Base-by-base conservation (phyloP, 2,888 invertebrate species). In the Diabrotica balteata region DNA sequence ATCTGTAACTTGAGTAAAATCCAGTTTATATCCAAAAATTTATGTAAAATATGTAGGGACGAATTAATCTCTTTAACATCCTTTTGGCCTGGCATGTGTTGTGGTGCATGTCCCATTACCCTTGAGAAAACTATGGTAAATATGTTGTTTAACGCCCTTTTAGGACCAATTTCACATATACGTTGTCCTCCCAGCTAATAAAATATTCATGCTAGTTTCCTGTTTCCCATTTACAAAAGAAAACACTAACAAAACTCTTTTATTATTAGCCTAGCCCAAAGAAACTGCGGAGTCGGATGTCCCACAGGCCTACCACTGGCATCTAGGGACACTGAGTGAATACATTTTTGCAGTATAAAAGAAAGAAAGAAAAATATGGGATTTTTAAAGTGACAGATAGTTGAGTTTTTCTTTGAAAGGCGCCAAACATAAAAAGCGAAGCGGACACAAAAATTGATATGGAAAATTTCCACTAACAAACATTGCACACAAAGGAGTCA, bases 381-480 rank as follows among this genome's bases (percentile, higher is more conserved):
- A 6, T 47, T 47, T 47, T 47, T 47, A 10, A 52, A 52, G 52
- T 52, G 52, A 52, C 2, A 52, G 52, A 52, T 52, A 52, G 52
- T 52, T 52, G 32, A 52, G 22, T 52, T 52, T 52, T 22, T 52
- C 22, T 32, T 17, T 22, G 22, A 50, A 22, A 52, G 22, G 32
- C 32, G 7, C 52, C 52, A 22, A 52, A 52, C 47, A 47, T 47
- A 47, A 47, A 47, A 47, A 47, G 47, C 10, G 10, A 47, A 9
- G 47, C 10, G 3, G 8, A 9, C 3, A 7, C 47, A 9, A 10
- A 47, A 47, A 47, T 9, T 47, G 47, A 47, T 47, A 47, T 8
- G 47, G 47, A 9, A 47, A 47, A 32, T 32, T 32, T 32, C 5
- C 4, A 32, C 32, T 32, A 5, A 4, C 32, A 32, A 32, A 32